Base-by-base conservation (phyloP, 2,888 invertebrate genomes). In the Drosophila acutilabella region DNA sequence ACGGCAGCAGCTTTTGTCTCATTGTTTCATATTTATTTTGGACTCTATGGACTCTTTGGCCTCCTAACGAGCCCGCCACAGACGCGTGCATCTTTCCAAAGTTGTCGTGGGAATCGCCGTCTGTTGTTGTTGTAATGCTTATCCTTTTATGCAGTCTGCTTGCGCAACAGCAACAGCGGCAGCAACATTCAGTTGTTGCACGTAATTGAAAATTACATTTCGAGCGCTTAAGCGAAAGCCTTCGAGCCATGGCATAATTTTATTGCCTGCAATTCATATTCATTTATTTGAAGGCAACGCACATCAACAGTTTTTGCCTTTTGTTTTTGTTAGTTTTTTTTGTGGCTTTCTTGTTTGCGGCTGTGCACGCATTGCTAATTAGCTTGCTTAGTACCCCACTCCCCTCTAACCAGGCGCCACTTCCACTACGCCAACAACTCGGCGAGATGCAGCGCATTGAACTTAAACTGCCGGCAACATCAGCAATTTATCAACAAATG, bases 21-120 rank as follows among this genome's bases (percentile, higher is more conserved):
- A 88, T 84, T 84, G 83, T 84, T 76, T 88, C 84, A 88, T 88
- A 88, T 83, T 83, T 86, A 85, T 83, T 82, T 82, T 74, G 83
- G 88, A 82, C 80, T 76, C 80, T 82, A 88, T 74, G 83, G 88
- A 82, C 80, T 76, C 80, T 76, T 67, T 61, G 66, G 75, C 56
- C 71, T 53, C 68, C 85, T 88, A 82, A 88, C 82, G 88, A 76
- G 88, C 73, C 78, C 58, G 74, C 50, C 38, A 47, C 61, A 48
- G 41, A 78, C 83, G 88, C 78, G 87, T 86, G 87, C 83, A 83
- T 83, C 83, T 83, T 82, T 85, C 65, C 77, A 74, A 61, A 73
- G 66, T 79, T 72, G 83, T 66, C 87, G 83, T 88, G 89, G 83
- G 83, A 83, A 83, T 72, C 62, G 56, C 36, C 65, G 45, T 50